phyloP scores from a whole-genome alignment of 2,888 invertebrate species.

The Calliphora vomitoria region DNA sequence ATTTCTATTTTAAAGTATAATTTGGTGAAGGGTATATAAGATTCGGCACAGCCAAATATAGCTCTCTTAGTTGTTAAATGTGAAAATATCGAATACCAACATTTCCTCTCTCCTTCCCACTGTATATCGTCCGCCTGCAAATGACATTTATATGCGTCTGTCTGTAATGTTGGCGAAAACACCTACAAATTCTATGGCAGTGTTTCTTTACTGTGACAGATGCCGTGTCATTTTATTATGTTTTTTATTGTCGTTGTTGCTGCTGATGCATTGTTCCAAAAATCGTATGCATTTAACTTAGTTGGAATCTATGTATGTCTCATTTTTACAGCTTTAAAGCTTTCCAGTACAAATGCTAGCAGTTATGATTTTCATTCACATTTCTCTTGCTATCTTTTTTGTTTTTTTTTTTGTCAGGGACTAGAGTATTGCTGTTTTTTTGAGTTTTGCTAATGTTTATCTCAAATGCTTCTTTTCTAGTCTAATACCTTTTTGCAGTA shows the following conservation, averaged over 20 bases:
- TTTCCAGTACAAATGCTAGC: neutral
- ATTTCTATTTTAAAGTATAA: no score
- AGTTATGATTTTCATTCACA: constrained; percentile 28
- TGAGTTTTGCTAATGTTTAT: neutral
- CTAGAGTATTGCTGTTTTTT: constrained; percentile 7
- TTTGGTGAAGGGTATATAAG: no score
- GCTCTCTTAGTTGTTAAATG: no score
- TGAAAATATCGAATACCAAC: no score
- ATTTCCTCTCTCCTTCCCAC: neutral
- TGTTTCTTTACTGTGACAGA: constrained; percentile 49
- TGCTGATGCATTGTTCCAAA: constrained; percentile 35
- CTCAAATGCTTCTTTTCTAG: constrained; percentile 34
- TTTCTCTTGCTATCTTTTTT: neutral
- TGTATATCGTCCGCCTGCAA: neutral
- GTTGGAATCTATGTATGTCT: neutral
- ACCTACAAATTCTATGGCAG: constrained; percentile 14
- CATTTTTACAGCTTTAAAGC: constrained; percentile 9
- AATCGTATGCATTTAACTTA: constrained; percentile 51
- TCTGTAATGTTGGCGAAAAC: constrained; percentile 11
- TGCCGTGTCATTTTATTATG: constrained; percentile 60
- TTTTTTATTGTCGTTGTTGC: constrained; percentile 42
- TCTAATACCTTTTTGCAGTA: constrained; percentile 21
- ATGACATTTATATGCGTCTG: constrained; percentile 52
- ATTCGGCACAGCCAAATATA: no score
- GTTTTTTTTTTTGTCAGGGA: neutral